A percentile compares a stretch with the other conserved stretches of the same genome.
These are phyloP conservation scores for Parasteatoda tepidariorum DNA, from an alignment of 1,140 invertebrate genomes.

Conservation along the genomic window DNA sequence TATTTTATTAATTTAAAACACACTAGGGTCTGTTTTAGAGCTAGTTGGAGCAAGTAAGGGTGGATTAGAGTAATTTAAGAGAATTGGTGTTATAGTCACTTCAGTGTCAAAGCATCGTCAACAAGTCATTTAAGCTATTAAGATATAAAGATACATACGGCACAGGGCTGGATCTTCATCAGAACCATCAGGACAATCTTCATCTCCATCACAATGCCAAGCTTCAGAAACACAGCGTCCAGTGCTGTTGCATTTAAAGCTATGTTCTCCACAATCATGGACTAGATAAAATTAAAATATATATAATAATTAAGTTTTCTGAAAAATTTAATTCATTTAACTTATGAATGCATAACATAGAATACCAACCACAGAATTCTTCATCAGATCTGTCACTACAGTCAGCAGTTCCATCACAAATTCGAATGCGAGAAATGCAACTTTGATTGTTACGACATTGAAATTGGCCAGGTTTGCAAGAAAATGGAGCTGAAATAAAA, in stretches of 20 bases:
- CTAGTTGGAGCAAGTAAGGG: too few species aligned
- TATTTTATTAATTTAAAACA: too few species aligned
- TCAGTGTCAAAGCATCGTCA: too few species aligned
- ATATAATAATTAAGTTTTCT: too few species aligned
- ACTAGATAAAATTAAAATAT: constrained; percentile 13
- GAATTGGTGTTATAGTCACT: too few species aligned
- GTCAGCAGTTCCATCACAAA: constrained; percentile 89
- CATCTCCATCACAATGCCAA: constrained; percentile 86
- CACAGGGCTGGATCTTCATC: constrained; percentile 92
- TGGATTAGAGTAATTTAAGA: too few species aligned
- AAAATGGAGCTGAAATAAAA: constrained; percentile 65
- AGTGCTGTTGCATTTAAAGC: constrained; percentile 91
- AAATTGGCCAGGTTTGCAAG: constrained; percentile 71
- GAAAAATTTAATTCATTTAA: too few species aligned
- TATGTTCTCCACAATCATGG: constrained; percentile 80
- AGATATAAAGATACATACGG: constrained; percentile 74
- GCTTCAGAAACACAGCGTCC: constrained; percentile 92
- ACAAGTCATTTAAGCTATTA: too few species aligned
- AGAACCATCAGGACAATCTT: constrained; percentile 93
- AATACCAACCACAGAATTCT: constrained; percentile 65
- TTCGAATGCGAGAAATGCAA: constrained; percentile 94
- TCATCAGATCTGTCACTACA: constrained; percentile 70
- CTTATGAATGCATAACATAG: too few species aligned
- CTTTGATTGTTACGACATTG: constrained; percentile 69
- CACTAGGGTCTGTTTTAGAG: too few species aligned